Evolutionary conservation across 2,888 invertebrate species (phyloP).

Genomic region (Apomyelois bistriatella): DNA sequence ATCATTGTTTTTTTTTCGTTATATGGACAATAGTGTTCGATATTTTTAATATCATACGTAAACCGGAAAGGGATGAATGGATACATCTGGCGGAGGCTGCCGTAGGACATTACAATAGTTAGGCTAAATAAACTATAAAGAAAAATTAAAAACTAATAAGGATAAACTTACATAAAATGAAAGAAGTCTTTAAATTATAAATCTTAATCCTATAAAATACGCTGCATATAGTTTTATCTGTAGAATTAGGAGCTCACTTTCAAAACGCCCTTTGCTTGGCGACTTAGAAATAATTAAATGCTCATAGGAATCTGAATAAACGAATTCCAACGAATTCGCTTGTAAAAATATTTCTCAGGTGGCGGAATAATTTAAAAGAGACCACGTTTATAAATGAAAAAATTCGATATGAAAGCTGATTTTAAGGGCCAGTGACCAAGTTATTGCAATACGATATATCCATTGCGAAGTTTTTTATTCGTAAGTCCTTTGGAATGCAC

Average conservation of each 20-base stretch:
- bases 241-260: neutral
- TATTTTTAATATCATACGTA: too few species aligned
- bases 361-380: neutral
- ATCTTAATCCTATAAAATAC: too few species aligned
- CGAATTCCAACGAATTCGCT: conserved; percentile 6
- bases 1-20: too few species aligned
- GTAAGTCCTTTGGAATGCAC: too few species aligned
- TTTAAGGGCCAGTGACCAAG: neutral
- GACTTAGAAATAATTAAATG: conserved; percentile 1
- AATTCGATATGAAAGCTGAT: neutral
- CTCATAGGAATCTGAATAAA: conserved; percentile 5
- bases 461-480: neutral
- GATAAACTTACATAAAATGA: too few species aligned
- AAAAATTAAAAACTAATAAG: too few species aligned
- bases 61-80: too few species aligned
- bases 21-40: too few species aligned
- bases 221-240: neutral
- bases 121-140: too few species aligned
- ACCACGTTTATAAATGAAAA: neutral
- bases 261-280: neutral
- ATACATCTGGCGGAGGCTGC: too few species aligned
- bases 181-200: too few species aligned
- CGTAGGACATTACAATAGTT: too few species aligned
- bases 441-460: neutral
- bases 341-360: neutral